Evolutionary conservation across 2,113 vertebrate species (phyloP), one percentile per base, ranked within the genome.

Genomic region (Scytalopus superciliaris): DNA sequence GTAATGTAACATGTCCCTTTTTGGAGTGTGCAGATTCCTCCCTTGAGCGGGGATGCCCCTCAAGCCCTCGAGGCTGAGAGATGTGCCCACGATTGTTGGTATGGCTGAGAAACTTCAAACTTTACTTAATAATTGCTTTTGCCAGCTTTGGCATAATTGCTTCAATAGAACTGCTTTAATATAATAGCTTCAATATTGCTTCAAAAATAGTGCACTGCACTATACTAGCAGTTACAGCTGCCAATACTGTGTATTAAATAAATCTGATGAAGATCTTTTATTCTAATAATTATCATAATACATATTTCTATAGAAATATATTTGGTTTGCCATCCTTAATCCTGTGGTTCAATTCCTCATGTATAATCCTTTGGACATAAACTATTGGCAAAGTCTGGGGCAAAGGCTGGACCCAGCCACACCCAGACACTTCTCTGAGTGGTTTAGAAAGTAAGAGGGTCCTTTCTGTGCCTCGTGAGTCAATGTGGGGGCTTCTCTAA

Each of bases 361-460:
- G 14, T 31, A 55, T 42, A 69, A 63, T 35, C 21, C 30, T 49
- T 16, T 19, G 40, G 45, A 40, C 21, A 62, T 6, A 69, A 55
- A 30, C n/a, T 22, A 30, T 0, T 76, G 55, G 52, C 13, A 31
- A 49, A 53, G 14, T 40, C 7, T 0, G 0, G 63, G 27, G 12
- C 40, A 47, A 15, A 68, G 63, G 31, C 14, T 55, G 47, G 30
- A 62, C 63, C 47, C n/a, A 40, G 53, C n/a, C 53, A 42, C 31
- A 62, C 18, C 30, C 35, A 56, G 63, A 49, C 17, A 9, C 11
- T 40, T 27, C 55, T 55, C 31, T 35, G 63, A 35, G 23, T 7
- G 39, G 40, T 37, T 90, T 0, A 55, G 12, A 77, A 55, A 62
- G 47, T 25, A 69, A 40, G 30, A 47, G 25, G 14, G 25, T 40